These are phyloP conservation scores for Osedax fenrisi DNA, from an alignment of 2,888 invertebrate genomes.

Conservation along the genomic window DNA sequence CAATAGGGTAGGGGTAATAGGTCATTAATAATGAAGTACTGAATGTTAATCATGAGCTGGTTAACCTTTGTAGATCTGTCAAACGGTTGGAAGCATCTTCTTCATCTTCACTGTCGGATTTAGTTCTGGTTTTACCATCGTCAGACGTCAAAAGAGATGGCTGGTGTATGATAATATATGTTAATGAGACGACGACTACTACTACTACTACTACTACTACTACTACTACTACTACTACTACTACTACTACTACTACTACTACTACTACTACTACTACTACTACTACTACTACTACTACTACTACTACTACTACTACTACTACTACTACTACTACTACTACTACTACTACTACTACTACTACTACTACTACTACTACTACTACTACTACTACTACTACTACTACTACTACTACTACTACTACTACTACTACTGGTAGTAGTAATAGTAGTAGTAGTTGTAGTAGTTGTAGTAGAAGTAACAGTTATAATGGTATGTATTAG, in stretches of 20 bases:
- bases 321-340: not conserved
- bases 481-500: too few species aligned
- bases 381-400: not conserved
- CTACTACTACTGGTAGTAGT: not conserved
- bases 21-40: too few species aligned
- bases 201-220: not conserved
- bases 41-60: too few species aligned
- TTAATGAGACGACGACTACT: slow-evolving; percentile 1
- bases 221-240: not conserved
- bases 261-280: not conserved
- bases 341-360: not conserved
- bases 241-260: not conserved
- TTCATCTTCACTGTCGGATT: too few species aligned
- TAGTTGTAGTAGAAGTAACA: too few species aligned
- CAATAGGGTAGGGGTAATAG: too few species aligned
- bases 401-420: not conserved
- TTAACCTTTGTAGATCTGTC: too few species aligned
- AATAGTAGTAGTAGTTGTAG: too few species aligned
- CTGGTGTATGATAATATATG: too few species aligned
- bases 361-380: not conserved
- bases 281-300: not conserved
- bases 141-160: too few species aligned
- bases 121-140: too few species aligned
- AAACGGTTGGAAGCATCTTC: too few species aligned
- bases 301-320: not conserved